Percentiles rank a stretch among this genome's conserved stretches.
phyloP scores from a whole-genome alignment of 2,113 vertebrate species.

The Corythornis madagascariensis region DNA sequence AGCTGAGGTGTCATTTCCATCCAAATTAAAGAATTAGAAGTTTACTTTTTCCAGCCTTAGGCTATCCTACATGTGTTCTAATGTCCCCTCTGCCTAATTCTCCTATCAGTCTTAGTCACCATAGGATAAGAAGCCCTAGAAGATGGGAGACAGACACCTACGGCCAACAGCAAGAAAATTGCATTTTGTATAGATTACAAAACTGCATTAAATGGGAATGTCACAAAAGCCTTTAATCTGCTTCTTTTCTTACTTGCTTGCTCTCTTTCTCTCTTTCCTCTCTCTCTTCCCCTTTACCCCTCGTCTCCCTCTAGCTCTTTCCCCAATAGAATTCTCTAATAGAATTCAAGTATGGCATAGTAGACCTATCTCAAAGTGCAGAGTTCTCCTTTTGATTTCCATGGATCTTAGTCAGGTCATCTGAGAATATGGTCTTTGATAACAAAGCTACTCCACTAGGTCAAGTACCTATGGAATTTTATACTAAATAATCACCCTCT shows the following conservation, averaged over 20 bases:
- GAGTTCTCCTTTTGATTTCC: background rate
- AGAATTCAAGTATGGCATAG: background rate
- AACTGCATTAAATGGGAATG: background rate
- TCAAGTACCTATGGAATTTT: background rate
- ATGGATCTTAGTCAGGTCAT: background rate
- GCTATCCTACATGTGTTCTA: slow-evolving; percentile 46
- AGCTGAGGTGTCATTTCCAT: slow-evolving; percentile 62
- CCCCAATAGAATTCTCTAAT: background rate
- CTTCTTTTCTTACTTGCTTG: too few relatives aligned
- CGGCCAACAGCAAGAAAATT: slow-evolving; percentile 12
- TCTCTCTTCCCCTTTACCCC: too few relatives aligned
- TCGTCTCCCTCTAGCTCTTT: too few relatives aligned
- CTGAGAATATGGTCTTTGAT: background rate
- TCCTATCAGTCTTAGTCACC: slow-evolving; percentile 66
- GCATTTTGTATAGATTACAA: background rate
- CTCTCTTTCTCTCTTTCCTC: too few relatives aligned
- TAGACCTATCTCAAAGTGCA: background rate
- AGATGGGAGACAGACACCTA: background rate
- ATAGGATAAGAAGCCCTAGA: background rate
- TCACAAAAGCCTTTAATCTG: background rate
- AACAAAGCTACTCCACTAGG: background rate
- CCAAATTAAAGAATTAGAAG: slow-evolving; percentile 70
- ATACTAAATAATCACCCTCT: background rate
- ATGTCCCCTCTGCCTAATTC: slow-evolving; percentile 51
- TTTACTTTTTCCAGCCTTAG: slow-evolving; percentile 52